Evolutionary conservation across 2,797 vertebrate genomes (phyloP).

Genomic region (Euthynnus affinis): DNA sequence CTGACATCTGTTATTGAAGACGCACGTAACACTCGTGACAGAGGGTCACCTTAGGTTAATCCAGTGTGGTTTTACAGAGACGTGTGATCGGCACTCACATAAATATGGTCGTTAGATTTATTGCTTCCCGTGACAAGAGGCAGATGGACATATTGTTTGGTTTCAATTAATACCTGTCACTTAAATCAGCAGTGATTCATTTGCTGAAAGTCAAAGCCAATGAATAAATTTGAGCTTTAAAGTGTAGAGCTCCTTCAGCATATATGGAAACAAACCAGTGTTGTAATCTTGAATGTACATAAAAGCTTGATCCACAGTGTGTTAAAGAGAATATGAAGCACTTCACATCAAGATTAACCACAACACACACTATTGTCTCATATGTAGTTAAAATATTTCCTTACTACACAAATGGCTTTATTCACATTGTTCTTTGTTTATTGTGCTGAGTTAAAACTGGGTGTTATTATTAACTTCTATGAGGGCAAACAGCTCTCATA

Average conservation of each 20-base stretch:
- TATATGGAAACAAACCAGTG: neutral
- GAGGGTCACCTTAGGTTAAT: constrained; percentile 64
- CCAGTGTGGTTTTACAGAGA: constrained; percentile 47
- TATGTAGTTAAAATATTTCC: neutral
- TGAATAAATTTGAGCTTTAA: constrained; percentile 33
- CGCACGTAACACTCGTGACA: constrained; percentile 26
- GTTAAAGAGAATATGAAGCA: neutral
- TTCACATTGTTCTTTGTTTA: constrained; percentile 5
- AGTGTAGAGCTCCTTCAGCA: neutral
- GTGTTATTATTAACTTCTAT: neutral
- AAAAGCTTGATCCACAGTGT: neutral
- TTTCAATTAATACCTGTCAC: constrained; percentile 34
- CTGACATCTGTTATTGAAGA: constrained; percentile 19
- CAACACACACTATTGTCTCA: neutral
- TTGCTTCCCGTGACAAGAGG: constrained; percentile 35
- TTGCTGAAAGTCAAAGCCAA: constrained; percentile 2
- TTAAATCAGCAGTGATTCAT: constrained; percentile 51
- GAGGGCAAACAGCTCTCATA: neutral
- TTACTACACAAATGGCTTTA: neutral
- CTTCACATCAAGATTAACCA: neutral
- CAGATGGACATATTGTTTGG: constrained; percentile 32
- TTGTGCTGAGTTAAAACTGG: constrained; percentile 5
- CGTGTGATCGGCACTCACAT: constrained; percentile 30
- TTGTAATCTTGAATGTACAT: neutral
- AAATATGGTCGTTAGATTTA: constrained; percentile 50